Evolutionary conservation across 2,888 invertebrate genomes (phyloP).

Genomic region (Salticus scenicus): DNA sequence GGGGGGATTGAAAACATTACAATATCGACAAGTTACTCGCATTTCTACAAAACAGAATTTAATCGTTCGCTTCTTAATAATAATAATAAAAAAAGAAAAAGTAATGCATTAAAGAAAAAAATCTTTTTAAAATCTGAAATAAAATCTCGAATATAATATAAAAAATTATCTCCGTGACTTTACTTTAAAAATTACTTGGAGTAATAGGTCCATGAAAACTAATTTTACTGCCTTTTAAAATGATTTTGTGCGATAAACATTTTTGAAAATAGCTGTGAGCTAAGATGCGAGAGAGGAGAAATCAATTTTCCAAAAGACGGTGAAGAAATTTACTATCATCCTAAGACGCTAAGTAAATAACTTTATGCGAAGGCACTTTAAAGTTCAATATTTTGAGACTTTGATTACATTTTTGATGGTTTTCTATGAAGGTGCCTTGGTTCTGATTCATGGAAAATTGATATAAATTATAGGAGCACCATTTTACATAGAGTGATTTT

Average conservation of each 20-base stretch:
- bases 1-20: no score
- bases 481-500: no score
- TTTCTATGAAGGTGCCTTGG: neutral
- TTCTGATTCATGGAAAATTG: no score
- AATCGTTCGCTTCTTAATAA: no score
- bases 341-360: neutral
- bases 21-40: no score
- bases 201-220: conserved; percentile 1
- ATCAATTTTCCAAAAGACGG: neutral
- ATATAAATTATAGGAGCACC: no score
- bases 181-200: neutral
- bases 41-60: no score
- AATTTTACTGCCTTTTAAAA: neutral
- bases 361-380: neutral
- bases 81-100: no score
- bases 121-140: no score
- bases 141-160: neutral
- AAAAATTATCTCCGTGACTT: neutral
- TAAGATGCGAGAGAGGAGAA: neutral
- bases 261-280: conserved; percentile 1
- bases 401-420: neutral
- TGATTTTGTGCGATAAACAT: neutral
- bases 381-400: neutral
- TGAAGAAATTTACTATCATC: neutral
- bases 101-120: no score